phyloP scores from a whole-genome alignment of 2,797 vertebrate species.

The Masticophis lateralis region DNA sequence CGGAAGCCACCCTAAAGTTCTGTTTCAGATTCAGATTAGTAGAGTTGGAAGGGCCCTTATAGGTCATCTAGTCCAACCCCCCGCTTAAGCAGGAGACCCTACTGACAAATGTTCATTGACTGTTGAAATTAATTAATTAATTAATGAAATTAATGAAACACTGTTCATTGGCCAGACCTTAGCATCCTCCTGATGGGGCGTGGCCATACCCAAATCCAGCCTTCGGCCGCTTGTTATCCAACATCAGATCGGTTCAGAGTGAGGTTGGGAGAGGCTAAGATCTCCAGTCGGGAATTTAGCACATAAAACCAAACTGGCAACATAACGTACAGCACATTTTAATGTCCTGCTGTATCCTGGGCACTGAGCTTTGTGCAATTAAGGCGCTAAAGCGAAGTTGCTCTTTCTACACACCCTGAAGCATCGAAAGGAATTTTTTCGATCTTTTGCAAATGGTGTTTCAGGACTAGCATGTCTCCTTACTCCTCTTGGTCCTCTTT shows the following conservation, averaged over 20 bases:
- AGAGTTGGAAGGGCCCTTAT: too few relatives aligned
- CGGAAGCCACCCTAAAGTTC: not conserved
- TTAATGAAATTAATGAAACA: too few relatives aligned
- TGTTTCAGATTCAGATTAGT: not conserved
- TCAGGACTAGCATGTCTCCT: not conserved
- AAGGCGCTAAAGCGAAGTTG: too few relatives aligned
- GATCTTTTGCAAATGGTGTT: too few relatives aligned
- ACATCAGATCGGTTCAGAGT: not conserved
- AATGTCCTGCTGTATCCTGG: not conserved
- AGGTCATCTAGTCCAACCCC: too few relatives aligned
- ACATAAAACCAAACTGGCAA: not conserved
- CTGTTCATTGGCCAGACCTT: not conserved
- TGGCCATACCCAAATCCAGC: not conserved
- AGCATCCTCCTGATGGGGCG: not conserved
- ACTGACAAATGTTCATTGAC: too few relatives aligned
- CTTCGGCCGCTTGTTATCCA: not conserved
- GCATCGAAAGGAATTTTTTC: constrained; percentile 1
- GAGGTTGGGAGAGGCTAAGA: not conserved
- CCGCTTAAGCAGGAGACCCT: too few relatives aligned
- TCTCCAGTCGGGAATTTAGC: constrained; percentile 8
- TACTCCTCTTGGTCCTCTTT: not conserved
- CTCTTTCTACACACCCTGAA: not conserved
- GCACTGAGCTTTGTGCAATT: not conserved
- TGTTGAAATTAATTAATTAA: too few relatives aligned
- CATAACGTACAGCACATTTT: not conserved